Percentiles rank a stretch among this genome's conserved stretches.
Evolutionary conservation across 2,888 invertebrate species (phyloP).

Genomic region (Coelinius sp.): DNA sequence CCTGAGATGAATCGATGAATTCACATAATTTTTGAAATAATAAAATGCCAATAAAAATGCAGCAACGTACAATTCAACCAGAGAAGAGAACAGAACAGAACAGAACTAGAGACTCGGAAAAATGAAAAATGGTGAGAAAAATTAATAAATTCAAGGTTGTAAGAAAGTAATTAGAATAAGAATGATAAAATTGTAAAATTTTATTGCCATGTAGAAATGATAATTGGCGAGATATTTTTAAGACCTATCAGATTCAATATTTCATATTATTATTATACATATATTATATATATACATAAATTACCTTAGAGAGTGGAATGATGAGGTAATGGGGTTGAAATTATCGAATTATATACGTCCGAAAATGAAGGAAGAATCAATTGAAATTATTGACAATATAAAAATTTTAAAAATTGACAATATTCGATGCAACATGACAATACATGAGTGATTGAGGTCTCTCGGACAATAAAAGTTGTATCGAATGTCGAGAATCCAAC

Average conservation of each 20-base stretch:
- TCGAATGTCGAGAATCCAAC: conserved; percentile 22
- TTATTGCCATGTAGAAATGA: conserved; percentile 37
- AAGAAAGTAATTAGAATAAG: conserved; percentile 42
- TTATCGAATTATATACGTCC: conserved; percentile 35
- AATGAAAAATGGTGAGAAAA: conserved; percentile 7
- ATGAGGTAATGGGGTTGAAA: conserved; percentile 14
- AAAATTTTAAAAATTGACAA: conserved; percentile 9
- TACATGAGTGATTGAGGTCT: conserved; percentile 16
- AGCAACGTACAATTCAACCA: conserved; percentile 16
- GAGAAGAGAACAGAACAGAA: background rate
- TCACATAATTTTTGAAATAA: conserved; percentile 1
- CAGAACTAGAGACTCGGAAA: conserved; percentile 12
- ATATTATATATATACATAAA: conserved; percentile 48
- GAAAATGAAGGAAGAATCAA: conserved; percentile 25
- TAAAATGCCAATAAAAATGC: conserved; percentile 39
- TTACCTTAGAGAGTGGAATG: conserved; percentile 30
- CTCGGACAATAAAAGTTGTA: conserved; percentile 26
- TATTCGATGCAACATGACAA: background rate
- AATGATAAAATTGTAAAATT: conserved; percentile 34
- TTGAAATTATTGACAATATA: conserved; percentile 13
- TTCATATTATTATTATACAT: conserved; percentile 61
- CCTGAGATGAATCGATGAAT: conserved; percentile 31
- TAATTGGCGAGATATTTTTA: conserved; percentile 62
- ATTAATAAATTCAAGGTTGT: conserved; percentile 20
- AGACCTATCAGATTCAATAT: conserved; percentile 67